Evolutionary conservation across 2,797 vertebrate genomes (phyloP).

Genomic region (Diglossa cyanea): DNA sequence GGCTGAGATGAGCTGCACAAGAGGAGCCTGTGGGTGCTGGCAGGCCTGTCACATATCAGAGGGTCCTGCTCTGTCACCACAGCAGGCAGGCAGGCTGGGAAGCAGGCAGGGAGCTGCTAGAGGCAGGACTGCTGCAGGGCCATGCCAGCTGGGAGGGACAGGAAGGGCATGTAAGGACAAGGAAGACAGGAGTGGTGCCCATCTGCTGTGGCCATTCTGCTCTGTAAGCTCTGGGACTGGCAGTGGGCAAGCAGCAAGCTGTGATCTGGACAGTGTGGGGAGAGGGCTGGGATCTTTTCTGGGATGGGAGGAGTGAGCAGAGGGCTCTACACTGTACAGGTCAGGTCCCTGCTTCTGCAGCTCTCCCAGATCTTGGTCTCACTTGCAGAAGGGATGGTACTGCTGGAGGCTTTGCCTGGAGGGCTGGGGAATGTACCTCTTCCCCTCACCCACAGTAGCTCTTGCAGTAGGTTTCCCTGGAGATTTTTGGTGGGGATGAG

Average conservation of each 20-base stretch:
- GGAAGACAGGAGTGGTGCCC: not conserved
- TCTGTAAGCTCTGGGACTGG: not conserved
- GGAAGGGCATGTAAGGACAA: not conserved
- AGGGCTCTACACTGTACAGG: not conserved
- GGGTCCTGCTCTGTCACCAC: not conserved
- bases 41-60: fast-evolving
- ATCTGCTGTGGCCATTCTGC: not conserved
- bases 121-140: not conserved
- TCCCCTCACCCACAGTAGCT: not conserved
- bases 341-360: not conserved
- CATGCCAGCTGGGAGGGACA: not conserved
- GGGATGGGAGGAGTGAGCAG: not conserved
- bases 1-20: fast-evolving
- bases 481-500: not conserved
- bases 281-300: not conserved
- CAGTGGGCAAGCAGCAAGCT: not conserved
- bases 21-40: not conserved
- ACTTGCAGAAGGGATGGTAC: not conserved
- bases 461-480: not conserved
- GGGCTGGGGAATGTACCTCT: not conserved
- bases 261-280: not conserved
- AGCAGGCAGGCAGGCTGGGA: not conserved
- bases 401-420: not conserved
- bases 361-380: not conserved
- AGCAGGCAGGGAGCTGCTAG: not conserved